A percentile compares a stretch with the other conserved stretches of the same genome.
phyloP scores from a whole-genome alignment of 2,888 invertebrate genomes.

The Synergus gifuensis region DNA sequence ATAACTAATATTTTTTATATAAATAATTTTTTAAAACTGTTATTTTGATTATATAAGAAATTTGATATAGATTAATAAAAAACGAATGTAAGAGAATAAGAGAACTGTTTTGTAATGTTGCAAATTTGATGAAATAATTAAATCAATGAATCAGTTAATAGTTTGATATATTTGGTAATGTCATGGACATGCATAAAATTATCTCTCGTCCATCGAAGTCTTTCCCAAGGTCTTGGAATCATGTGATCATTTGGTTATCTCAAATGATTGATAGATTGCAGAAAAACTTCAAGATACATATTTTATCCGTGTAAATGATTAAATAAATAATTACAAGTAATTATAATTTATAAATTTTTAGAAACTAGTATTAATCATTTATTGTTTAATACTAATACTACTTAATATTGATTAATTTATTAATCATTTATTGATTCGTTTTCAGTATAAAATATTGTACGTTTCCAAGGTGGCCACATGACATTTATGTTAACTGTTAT shows the following conservation, averaged over 20 bases:
- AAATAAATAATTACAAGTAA: neutral
- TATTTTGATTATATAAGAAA: neutral
- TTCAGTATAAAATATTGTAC: no score
- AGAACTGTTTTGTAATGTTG: neutral
- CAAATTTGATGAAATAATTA: neutral
- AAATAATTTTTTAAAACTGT: neutral
- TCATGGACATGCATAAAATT: constrained; percentile 22
- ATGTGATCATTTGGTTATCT: neutral
- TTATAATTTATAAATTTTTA: no score
- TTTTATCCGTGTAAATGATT: neutral
- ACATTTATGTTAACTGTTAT: no score
- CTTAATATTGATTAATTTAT: no score
- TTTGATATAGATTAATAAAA: neutral
- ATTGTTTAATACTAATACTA: no score
- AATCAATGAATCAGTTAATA: constrained; percentile 38
- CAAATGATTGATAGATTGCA: neutral
- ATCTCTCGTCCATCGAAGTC: constrained; percentile 17
- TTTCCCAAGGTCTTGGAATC: constrained; percentile 28
- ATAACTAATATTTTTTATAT: neutral
- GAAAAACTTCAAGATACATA: neutral
- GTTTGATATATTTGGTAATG: constrained; percentile 35
- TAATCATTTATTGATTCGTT: neutral
- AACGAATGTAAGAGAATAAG: neutral
- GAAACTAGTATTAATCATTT: neutral
- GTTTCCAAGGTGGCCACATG: no score